Evolutionary conservation across 2,888 invertebrate genomes (phyloP).

Genomic region (Acanthococcus lagerstroemiae): DNA sequence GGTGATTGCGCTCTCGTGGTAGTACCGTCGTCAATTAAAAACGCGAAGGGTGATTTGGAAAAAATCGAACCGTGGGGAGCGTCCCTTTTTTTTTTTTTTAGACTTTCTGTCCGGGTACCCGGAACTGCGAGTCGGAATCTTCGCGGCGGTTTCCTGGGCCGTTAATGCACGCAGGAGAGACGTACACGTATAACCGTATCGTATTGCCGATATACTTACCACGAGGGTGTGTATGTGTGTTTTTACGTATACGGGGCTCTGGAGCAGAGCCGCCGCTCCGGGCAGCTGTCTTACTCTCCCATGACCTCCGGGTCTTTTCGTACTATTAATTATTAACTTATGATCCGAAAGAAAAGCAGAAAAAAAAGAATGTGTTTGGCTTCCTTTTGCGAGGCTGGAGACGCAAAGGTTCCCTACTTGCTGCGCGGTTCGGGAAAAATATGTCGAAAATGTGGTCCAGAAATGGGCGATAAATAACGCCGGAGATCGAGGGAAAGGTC

Average conservation of each 20-base stretch:
- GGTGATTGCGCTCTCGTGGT: not conserved
- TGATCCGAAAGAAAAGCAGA: constrained; percentile 10
- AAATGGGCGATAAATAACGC: no score
- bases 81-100: constrained; percentile 19
- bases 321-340: constrained; percentile 29
- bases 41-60: constrained; percentile 8
- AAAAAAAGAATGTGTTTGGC: no score
- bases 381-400: no score
- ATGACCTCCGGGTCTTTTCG: constrained; percentile 24
- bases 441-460: no score
- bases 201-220: constrained; percentile 11
- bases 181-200: constrained; percentile 13
- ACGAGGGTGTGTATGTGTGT: not conserved
- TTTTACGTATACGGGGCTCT: not conserved
- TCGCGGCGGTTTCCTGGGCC: constrained; percentile 18
- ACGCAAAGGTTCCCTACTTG: no score
- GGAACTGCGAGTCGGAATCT: constrained; percentile 1
- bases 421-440: no score
- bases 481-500: no score
- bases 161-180: not conserved
- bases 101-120: constrained; percentile 11
- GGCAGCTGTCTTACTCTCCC: constrained; percentile 28
- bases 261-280: not conserved
- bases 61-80: constrained; percentile 12
- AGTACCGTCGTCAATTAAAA: constrained; percentile 1